Evolutionary conservation across 2,113 vertebrate species (phyloP).

Genomic region (Rhinogobius similis): DNA sequence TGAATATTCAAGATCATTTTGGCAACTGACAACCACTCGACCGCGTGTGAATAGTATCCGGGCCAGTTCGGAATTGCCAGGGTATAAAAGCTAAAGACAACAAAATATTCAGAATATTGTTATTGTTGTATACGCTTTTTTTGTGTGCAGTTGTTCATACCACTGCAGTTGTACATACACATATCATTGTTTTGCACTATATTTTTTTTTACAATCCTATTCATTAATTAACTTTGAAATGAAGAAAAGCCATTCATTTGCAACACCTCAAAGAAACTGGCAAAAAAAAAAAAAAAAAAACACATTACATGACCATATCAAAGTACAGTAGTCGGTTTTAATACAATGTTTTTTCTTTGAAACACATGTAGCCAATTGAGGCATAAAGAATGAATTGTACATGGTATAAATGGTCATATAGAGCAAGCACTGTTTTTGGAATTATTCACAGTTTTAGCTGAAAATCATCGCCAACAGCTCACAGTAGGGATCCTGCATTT

Average conservation of each 20-base stretch:
- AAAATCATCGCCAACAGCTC: constrained; percentile 29
- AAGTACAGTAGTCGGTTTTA: too few species aligned
- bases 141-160: too few species aligned
- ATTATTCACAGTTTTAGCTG: constrained; percentile 4
- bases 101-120: too few species aligned
- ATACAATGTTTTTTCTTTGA: background rate
- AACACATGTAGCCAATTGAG: background rate
- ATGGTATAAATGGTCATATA: background rate
- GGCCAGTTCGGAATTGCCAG: background rate
- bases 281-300: background rate
- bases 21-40: background rate
- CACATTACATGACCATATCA: too few species aligned
- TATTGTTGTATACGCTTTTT: too few species aligned
- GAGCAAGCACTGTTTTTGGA: background rate
- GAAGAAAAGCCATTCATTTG: background rate
- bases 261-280: background rate
- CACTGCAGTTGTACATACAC: too few species aligned
- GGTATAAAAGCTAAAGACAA: too few species aligned
- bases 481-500: constrained; percentile 41
- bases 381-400: background rate
- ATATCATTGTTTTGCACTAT: too few species aligned
- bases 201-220: too few species aligned
- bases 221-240: too few species aligned
- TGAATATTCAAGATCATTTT: background rate
- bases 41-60: background rate